These are phyloP conservation scores for Eumerus sabulonum DNA, from an alignment of 2,888 invertebrate genomes.

Conservation along the genomic window DNA sequence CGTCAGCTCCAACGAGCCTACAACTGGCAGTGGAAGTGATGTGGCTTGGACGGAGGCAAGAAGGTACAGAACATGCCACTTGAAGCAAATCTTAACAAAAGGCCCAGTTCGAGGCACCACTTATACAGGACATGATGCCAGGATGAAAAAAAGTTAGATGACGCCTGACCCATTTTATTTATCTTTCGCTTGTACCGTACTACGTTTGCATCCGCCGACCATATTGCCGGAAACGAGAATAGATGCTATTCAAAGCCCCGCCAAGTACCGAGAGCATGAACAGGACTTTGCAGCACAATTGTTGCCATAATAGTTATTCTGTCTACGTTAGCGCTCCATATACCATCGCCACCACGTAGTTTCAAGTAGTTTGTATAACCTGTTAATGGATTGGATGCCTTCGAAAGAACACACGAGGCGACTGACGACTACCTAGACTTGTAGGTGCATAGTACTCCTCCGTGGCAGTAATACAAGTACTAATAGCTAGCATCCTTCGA, in stretches of 20 bases:
- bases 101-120: slow-evolving; percentile 10
- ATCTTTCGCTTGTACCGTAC: slow-evolving; percentile 40
- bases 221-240: background rate
- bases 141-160: slow-evolving; percentile 51
- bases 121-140: slow-evolving; percentile 41
- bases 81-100: too few species aligned
- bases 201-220: background rate
- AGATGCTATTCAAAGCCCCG: slow-evolving; percentile 27
- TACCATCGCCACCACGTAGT: slow-evolving; percentile 6
- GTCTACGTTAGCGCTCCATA: background rate
- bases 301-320: slow-evolving; percentile 13
- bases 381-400: slow-evolving; percentile 43
- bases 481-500: slow-evolving; percentile 34
- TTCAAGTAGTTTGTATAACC: slow-evolving; percentile 39
- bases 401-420: slow-evolving; percentile 11
- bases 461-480: slow-evolving; percentile 9
- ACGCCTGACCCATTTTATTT: slow-evolving; percentile 55
- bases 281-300: background rate
- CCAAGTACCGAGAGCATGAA: slow-evolving; percentile 25
- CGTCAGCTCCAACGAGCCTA: slow-evolving; percentile 3
- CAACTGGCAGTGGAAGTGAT: background rate
- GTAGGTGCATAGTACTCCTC: too few species aligned
- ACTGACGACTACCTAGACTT: background rate
- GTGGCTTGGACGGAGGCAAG: too few species aligned
- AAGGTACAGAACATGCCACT: too few species aligned